Percentiles rank a stretch among this genome's conserved stretches.
Conservation (phyloP, 2,113 vertebrate species). For the Neolamprologus cancellatus region DNA sequence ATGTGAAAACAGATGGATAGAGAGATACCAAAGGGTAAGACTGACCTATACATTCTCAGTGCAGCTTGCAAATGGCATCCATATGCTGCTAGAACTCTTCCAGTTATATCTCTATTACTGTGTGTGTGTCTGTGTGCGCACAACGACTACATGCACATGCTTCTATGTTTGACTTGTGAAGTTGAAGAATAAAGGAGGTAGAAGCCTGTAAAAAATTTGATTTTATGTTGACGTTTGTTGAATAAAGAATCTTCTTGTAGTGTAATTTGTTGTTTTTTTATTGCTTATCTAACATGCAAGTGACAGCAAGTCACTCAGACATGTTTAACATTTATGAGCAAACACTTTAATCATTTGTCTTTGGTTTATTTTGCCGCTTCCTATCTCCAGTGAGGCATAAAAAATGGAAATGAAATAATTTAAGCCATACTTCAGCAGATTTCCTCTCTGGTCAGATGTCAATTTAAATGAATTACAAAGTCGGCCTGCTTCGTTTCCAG, state of each 20-base stretch:
- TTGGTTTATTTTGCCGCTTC: slow-evolving; percentile 49
- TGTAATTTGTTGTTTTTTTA: slow-evolving; percentile 18
- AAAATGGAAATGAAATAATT: slow-evolving; percentile 64
- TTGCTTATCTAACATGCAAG: background rate
- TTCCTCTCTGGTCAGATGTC: slow-evolving; percentile 60
- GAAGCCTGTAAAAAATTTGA: slow-evolving; percentile 15
- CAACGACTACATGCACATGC: background rate
- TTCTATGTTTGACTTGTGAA: background rate
- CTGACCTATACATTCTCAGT: slow-evolving; percentile 82
- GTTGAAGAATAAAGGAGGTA: background rate
- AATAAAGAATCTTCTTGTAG: background rate
- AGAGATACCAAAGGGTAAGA: slow-evolving; percentile 84
- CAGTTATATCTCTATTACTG: slow-evolving; percentile 74
- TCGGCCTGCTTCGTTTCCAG: slow-evolving; percentile 55
- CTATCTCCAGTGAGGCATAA: slow-evolving; percentile 35
- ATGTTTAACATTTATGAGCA: slow-evolving; percentile 12
- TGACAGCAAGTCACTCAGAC: slow-evolving; percentile 5
- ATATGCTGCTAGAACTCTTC: slow-evolving; percentile 80
- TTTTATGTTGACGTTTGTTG: slow-evolving; percentile 10
- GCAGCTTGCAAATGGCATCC: slow-evolving; percentile 89
- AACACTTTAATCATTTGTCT: slow-evolving; percentile 38
- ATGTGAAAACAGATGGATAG: slow-evolving; percentile 99
- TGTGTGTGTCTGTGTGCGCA: background rate
- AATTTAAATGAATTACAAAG: slow-evolving; percentile 52
- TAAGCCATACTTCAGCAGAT: slow-evolving; percentile 37